Evolutionary conservation across 2,888 invertebrate species (phyloP).

Genomic region (Ophion costatus): DNA sequence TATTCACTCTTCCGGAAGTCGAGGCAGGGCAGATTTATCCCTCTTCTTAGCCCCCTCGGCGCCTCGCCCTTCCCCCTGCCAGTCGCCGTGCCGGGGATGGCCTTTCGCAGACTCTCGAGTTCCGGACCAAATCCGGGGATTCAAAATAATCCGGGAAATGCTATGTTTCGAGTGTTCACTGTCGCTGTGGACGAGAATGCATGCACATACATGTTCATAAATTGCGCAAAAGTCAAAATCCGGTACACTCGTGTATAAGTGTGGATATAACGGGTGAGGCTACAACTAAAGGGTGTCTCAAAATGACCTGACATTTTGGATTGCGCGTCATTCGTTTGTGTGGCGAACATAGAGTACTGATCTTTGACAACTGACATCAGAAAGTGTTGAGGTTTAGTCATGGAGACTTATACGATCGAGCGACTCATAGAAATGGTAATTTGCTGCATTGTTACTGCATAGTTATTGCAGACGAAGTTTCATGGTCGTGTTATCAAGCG

Average conservation of each 20-base stretch:
- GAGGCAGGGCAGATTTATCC: neutral
- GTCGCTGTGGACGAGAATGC: conserved; percentile 7
- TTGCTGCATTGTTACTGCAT: too few relatives aligned
- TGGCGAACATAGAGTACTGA: too few relatives aligned
- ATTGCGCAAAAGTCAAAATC: conserved; percentile 2
- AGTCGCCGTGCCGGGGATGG: neutral
- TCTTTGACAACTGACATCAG: too few relatives aligned
- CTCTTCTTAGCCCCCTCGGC: neutral
- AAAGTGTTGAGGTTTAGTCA: too few relatives aligned
- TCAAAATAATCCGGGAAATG: conserved; percentile 47
- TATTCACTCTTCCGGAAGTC: neutral
- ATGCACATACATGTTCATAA: neutral
- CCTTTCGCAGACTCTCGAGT: conserved; percentile 17
- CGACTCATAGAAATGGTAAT: too few relatives aligned
- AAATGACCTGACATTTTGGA: too few relatives aligned
- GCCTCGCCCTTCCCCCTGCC: neutral
- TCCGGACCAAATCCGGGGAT: conserved; percentile 34
- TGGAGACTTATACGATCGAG: too few relatives aligned
- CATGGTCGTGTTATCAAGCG: too few relatives aligned
- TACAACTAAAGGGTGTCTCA: too few relatives aligned
- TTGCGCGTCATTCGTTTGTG: too few relatives aligned
- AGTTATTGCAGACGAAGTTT: too few relatives aligned
- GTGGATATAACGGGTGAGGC: neutral
- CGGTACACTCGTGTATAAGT: neutral
- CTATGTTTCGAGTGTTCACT: conserved; percentile 29